Conservation (phyloP, 2,113 vertebrate species). For the Fulica atra region DNA sequence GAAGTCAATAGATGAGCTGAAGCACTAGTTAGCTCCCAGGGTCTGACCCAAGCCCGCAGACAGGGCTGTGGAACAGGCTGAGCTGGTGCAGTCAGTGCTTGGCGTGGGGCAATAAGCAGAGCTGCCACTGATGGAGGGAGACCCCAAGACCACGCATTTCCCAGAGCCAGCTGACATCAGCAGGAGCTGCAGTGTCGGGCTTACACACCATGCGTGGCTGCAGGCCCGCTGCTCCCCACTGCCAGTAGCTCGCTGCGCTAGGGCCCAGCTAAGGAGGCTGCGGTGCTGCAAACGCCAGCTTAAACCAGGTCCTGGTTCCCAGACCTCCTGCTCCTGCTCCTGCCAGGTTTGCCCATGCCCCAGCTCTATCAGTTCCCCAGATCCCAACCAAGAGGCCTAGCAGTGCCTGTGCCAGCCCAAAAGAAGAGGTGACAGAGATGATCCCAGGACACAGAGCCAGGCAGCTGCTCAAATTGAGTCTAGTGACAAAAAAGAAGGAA, state of each 20-base stretch:
- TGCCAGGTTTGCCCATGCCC: not conserved
- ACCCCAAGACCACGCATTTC: too few relatives aligned
- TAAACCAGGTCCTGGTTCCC: not conserved
- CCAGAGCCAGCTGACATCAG: not conserved
- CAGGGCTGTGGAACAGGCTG: not conserved
- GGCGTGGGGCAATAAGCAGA: not conserved
- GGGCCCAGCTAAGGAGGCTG: not conserved
- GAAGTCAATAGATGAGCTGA: not conserved
- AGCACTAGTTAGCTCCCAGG: not conserved
- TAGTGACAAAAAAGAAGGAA: not conserved
- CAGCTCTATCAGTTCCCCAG: not conserved
- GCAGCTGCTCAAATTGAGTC: not conserved
- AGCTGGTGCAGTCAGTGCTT: not conserved
- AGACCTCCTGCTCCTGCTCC: fast-evolving
- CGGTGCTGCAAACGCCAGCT: not conserved
- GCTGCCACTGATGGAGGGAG: not conserved
- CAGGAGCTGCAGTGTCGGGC: not conserved
- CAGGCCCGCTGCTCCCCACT: not conserved
- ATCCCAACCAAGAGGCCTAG: not conserved
- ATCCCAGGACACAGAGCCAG: not conserved
- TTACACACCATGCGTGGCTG: fast-evolving
- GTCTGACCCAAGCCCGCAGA: not conserved
- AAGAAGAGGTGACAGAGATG: not conserved
- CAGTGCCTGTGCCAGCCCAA: not conserved
- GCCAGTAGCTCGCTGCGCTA: not conserved